These are phyloP conservation scores for Temnothorax ravouxi DNA, from an alignment of 2,888 invertebrate genomes.

Conservation along the genomic window DNA sequence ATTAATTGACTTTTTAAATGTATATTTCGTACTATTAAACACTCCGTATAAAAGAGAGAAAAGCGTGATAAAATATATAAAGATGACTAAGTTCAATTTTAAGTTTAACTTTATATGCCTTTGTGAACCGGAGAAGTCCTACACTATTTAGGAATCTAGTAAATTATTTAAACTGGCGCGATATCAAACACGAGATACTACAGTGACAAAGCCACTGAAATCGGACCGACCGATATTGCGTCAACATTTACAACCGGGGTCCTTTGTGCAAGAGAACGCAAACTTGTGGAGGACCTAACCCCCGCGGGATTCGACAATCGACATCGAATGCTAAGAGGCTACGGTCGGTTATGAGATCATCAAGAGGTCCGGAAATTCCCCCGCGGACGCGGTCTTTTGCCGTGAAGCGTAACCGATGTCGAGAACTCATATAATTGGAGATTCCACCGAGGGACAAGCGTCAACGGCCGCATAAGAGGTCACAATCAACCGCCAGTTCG, in stretches of 20 bases:
- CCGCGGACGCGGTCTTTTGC: constrained; percentile 25
- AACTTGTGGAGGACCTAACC: constrained; percentile 13
- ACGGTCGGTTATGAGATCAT: constrained; percentile 28
- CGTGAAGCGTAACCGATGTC: constrained; percentile 31
- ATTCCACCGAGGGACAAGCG: constrained; percentile 50
- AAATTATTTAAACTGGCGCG: neutral
- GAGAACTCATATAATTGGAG: constrained; percentile 65
- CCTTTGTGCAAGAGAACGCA: constrained; percentile 33
- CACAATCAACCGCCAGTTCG: constrained; percentile 19
- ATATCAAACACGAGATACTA: constrained; percentile 11
- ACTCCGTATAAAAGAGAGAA: neutral
- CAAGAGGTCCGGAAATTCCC: constrained; percentile 42
- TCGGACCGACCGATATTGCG: constrained; percentile 17
- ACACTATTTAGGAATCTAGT: neutral
- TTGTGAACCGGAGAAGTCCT: neutral
- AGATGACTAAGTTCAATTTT: neutral
- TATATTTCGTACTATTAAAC: neutral
- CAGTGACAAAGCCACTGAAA: constrained; percentile 12
- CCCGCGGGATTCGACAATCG: constrained; percentile 32
- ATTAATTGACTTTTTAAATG: neutral
- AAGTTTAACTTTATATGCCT: neutral
- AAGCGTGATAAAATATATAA: neutral
- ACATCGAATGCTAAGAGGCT: constrained; percentile 42
- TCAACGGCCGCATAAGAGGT: constrained; percentile 24
- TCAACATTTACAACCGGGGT: constrained; percentile 24